Evolutionary conservation across 1,140 invertebrate species (phyloP).

Genomic region (Galleria mellonella): DNA sequence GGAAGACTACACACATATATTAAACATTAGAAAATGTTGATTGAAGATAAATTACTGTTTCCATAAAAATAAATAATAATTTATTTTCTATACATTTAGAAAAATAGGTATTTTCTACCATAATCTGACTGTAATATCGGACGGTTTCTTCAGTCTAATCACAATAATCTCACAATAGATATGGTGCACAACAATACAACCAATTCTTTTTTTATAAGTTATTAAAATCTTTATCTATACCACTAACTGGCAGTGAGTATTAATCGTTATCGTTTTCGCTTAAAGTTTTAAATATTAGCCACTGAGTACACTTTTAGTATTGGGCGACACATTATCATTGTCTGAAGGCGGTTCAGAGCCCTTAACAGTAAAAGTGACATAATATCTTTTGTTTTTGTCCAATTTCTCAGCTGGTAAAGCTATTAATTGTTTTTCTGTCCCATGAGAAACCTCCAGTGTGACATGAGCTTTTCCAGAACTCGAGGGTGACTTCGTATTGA

Average conservation of each 20-base stretch:
- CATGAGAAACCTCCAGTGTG: slow-evolving; percentile 85
- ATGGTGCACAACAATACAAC: slow-evolving; percentile 3
- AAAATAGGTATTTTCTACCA: slow-evolving; percentile 15
- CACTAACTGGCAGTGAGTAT: slow-evolving; percentile 15
- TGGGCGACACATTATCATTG: slow-evolving; percentile 50
- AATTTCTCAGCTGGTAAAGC: slow-evolving; percentile 88
- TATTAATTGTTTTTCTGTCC: slow-evolving; percentile 87
- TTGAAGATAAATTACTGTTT: neutral
- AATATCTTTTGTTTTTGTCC: slow-evolving; percentile 91
- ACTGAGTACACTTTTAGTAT: slow-evolving; percentile 35
- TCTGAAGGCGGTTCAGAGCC: slow-evolving; percentile 74
- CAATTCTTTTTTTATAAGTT: neutral
- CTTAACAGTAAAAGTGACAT: slow-evolving; percentile 91
- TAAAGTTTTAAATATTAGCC: slow-evolving; percentile 22
- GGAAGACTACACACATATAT: slow-evolving; percentile 25
- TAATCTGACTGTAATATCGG: slow-evolving; percentile 6
- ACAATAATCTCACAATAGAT: slow-evolving; percentile 3
- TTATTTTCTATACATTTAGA: slow-evolving; percentile 11
- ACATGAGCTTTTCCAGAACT: slow-evolving; percentile 71
- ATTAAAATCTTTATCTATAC: neutral
- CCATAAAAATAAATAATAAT: slow-evolving; percentile 4
- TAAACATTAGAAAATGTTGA: neutral
- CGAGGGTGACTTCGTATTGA: slow-evolving; percentile 69
- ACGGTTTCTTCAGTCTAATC: slow-evolving; percentile 21
- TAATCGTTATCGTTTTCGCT: neutral